These are phyloP conservation scores for Tachyglossus aculeatus DNA, from an alignment of 2,797 vertebrate species.

Conservation along the genomic window DNA sequence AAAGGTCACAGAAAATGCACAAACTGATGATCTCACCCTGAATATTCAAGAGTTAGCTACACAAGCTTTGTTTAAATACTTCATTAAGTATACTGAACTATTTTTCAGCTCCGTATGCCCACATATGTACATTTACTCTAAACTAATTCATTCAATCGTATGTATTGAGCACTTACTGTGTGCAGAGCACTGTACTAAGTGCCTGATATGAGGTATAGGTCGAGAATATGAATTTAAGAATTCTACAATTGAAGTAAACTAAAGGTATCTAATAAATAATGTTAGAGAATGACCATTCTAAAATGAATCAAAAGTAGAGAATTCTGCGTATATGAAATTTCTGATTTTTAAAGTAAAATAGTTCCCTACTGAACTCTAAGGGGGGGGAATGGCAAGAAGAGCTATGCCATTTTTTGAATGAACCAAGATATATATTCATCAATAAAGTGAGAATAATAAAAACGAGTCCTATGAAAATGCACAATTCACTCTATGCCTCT, in stretches of 20 bases:
- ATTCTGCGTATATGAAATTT: slow-evolving; percentile 48
- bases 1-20: slow-evolving; percentile 13
- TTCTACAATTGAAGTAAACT: too few relatives aligned
- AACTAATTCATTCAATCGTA: too few relatives aligned
- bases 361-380: slow-evolving; percentile 19
- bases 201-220: too few relatives aligned
- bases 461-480: slow-evolving; percentile 5
- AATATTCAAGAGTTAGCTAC: background rate
- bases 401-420: slow-evolving; percentile 5
- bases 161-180: too few relatives aligned
- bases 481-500: too few relatives aligned
- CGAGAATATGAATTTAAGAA: too few relatives aligned
- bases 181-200: too few relatives aligned
- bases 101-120: too few relatives aligned
- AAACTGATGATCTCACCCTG: background rate
- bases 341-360: slow-evolving; percentile 57
- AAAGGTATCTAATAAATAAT: background rate
- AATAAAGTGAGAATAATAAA: background rate
- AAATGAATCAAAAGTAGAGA: slow-evolving; percentile 39
- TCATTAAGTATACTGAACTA: too few relatives aligned
- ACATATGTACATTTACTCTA: too few relatives aligned
- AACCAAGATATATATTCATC: background rate
- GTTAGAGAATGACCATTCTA: background rate
- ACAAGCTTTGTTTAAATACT: too few relatives aligned
- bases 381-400: too few relatives aligned